Percentiles rank a stretch among this genome's conserved stretches.
These are phyloP conservation scores for Drosophila sechellia DNA, from an alignment of 1,140 invertebrate species.

Conservation along the genomic window DNA sequence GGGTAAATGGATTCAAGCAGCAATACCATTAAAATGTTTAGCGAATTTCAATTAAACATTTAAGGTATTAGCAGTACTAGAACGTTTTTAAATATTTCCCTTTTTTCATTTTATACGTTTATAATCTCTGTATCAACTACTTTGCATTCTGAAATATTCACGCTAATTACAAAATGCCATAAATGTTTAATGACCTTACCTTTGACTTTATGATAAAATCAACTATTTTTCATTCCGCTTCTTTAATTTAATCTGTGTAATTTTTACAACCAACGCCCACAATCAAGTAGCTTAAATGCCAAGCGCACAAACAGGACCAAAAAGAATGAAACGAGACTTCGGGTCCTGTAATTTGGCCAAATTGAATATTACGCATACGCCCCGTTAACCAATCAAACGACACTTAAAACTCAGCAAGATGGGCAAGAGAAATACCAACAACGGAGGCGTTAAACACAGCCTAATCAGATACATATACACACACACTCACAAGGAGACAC, in stretches of 20 bases:
- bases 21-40: background rate
- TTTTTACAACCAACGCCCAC: slow-evolving; percentile 34
- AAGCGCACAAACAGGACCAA: background rate
- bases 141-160: background rate
- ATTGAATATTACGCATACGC: slow-evolving; percentile 80
- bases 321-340: slow-evolving; percentile 1
- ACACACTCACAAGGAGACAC: slow-evolving; percentile 11
- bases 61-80: background rate
- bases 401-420: slow-evolving; percentile 56
- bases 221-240: slow-evolving; percentile 9
- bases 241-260: slow-evolving; percentile 11
- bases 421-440: slow-evolving; percentile 28
- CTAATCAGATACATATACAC: slow-evolving; percentile 57
- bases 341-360: slow-evolving; percentile 60
- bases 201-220: slow-evolving; percentile 41
- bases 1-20: background rate
- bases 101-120: background rate
- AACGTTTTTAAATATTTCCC: background rate
- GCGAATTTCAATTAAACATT: background rate
- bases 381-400: slow-evolving; percentile 43
- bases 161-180: slow-evolving; percentile 14
- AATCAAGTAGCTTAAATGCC: slow-evolving; percentile 48
- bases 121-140: background rate
- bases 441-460: slow-evolving; percentile 36
- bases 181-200: slow-evolving; percentile 16